Evolutionary conservation across 2,888 invertebrate genomes (phyloP).

Genomic region (Chymomyza amoena): DNA sequence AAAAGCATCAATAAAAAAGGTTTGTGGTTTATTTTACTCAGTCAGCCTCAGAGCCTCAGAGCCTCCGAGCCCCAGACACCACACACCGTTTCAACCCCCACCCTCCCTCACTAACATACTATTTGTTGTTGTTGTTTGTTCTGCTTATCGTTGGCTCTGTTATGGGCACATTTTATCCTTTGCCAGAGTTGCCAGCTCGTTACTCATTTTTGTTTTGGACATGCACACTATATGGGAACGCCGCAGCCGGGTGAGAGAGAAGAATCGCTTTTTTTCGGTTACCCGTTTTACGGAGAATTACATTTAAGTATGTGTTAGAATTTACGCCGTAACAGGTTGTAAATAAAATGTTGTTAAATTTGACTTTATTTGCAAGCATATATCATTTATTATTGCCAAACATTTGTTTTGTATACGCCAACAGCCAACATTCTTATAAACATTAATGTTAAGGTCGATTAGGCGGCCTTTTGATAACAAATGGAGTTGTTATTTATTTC

Average conservation of each 20-base stretch:
- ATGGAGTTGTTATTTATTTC: background rate
- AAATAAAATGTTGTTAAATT: conserved; percentile 56
- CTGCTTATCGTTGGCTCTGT: conserved; percentile 19
- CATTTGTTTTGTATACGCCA: background rate
- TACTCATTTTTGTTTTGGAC: conserved; percentile 34
- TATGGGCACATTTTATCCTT: conserved; percentile 57
- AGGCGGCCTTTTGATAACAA: background rate
- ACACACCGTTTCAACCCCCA: background rate
- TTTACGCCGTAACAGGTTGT: conserved; percentile 70
- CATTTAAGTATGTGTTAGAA: conserved; percentile 71
- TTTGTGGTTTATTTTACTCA: conserved; percentile 19
- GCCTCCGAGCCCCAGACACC: background rate
- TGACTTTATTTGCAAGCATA: conserved; percentile 33
- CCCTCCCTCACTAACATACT: background rate
- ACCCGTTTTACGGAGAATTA: conserved; percentile 59
- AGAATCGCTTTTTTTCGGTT: conserved; percentile 20
- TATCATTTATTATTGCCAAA: background rate
- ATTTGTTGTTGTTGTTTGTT: conserved; percentile 3
- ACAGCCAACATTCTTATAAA: background rate
- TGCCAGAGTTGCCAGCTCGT: conserved; percentile 41
- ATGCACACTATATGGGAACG: too few relatives aligned
- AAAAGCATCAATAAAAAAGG: conserved; percentile 67
- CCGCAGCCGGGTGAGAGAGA: background rate
- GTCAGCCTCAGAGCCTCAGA: conserved; percentile 10
- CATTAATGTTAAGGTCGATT: background rate